A percentile compares a stretch with the other conserved stretches of the same genome.
Conservation (phyloP, 2,797 vertebrate species). For the Varecia variegata region DNA sequence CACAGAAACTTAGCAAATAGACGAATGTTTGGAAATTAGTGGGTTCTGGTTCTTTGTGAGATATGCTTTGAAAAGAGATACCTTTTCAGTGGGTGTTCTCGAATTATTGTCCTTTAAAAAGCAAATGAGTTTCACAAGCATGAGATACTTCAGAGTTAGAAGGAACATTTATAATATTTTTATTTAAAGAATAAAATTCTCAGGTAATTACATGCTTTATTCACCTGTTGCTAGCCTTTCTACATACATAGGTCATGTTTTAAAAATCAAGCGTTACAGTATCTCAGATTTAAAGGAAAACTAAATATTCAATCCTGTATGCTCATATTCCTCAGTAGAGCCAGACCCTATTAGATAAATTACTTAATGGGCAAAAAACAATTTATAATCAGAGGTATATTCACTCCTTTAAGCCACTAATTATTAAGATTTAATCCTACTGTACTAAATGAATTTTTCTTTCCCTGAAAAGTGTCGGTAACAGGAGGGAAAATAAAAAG, state of each 20-base stretch:
- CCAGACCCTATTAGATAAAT: neutral
- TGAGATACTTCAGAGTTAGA: neutral
- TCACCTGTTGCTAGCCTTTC: neutral
- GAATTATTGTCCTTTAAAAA: neutral
- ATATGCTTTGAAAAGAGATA: constrained; percentile 3
- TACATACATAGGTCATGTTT: neutral
- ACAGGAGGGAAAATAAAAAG: neutral
- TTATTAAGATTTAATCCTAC: neutral
- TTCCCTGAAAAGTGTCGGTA: neutral
- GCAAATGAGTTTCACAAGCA: neutral
- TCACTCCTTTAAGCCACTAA: neutral
- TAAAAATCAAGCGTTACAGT: neutral
- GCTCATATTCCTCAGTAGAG: neutral
- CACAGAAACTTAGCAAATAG: neutral
- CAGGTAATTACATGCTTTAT: neutral
- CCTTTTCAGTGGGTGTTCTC: neutral
- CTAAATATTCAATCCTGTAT: neutral
- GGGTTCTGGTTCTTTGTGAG: neutral
- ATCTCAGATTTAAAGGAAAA: neutral
- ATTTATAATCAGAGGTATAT: neutral
- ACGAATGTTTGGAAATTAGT: neutral
- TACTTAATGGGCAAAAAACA: neutral
- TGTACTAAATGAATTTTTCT: neutral
- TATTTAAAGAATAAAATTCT: neutral
- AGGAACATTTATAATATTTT: neutral